phyloP scores from a whole-genome alignment of 2,888 invertebrate genomes.

The Caenorhabditis macrosperma region DNA sequence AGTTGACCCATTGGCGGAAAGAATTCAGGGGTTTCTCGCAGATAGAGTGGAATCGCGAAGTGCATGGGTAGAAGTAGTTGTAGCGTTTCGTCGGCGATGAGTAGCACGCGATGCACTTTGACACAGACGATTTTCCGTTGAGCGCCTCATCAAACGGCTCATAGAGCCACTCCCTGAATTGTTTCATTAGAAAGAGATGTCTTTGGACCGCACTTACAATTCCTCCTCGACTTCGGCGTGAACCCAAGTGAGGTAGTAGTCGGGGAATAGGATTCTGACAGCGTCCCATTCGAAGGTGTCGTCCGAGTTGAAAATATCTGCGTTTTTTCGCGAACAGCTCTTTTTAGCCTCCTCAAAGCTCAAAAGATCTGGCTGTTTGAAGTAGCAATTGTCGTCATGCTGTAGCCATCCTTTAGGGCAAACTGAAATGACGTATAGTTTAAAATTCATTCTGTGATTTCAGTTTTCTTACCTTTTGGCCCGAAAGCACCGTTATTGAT shows the following conservation, averaged over 20 bases:
- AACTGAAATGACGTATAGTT: not conserved
- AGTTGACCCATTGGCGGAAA: conserved; percentile 28
- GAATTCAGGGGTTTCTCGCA: conserved; percentile 26
- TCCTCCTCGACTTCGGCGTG: conserved; percentile 34
- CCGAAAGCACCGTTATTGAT: no score
- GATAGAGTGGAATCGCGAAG: conserved; percentile 24
- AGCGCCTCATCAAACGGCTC: conserved; percentile 41
- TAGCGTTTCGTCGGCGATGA: conserved; percentile 24
- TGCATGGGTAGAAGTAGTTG: conserved; percentile 35
- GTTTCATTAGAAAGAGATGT: not conserved
- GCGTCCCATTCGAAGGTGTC: conserved; percentile 33
- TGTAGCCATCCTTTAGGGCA: conserved; percentile 40
- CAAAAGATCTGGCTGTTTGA: conserved; percentile 10
- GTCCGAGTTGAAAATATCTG: not conserved
- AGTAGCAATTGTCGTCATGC: conserved; percentile 17
- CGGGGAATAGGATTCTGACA: conserved; percentile 22
- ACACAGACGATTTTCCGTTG: conserved; percentile 33
- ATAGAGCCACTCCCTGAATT: conserved; percentile 30
- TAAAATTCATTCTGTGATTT: no score
- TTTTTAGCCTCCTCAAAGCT: conserved; percentile 12
- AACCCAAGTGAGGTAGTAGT: conserved; percentile 43
- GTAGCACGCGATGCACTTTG: conserved; percentile 37
- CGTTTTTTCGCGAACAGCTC: conserved; percentile 3
- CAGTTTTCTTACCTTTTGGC: no score
- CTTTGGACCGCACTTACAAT: conserved; percentile 17